A percentile compares a stretch with the other conserved stretches of the same genome.
These are phyloP conservation scores for Chamaedrilus cognettii DNA, from an alignment of 2,888 invertebrate genomes.

Conservation along the genomic window DNA sequence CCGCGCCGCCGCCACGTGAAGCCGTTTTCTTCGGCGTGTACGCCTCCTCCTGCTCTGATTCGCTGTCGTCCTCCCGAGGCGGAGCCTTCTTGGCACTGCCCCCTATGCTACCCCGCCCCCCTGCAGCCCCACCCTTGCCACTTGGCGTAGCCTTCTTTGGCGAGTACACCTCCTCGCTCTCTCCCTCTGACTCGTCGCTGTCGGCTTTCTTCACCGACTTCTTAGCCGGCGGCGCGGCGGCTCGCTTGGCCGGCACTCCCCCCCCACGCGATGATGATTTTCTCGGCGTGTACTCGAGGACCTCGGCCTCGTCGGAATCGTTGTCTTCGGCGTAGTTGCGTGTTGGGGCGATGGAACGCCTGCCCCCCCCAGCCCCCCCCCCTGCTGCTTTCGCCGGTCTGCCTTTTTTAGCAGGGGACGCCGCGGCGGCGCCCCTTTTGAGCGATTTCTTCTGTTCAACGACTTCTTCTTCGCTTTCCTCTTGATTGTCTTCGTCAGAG, in stretches of 20 bases:
- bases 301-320: too few species aligned
- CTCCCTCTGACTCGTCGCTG: slow-evolving; percentile 13
- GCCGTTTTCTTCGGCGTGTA: slow-evolving; percentile 1
- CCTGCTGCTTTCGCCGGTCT: slow-evolving; percentile 5
- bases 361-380: neutral
- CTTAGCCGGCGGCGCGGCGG: too few species aligned
- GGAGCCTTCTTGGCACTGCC: slow-evolving; percentile 21
- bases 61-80: too few species aligned
- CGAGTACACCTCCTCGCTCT: slow-evolving; percentile 14
- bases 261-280: too few species aligned
- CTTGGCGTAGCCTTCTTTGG: slow-evolving; percentile 1
- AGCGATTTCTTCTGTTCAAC: neutral
- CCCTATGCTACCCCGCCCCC: too few species aligned
- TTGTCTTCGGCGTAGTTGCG: slow-evolving; percentile 7
- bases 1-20: neutral
- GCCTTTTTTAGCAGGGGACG: slow-evolving; percentile 2
- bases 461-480: slow-evolving; percentile 6
- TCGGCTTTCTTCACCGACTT: neutral
- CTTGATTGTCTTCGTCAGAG: slow-evolving; percentile 9
- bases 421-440: neutral
- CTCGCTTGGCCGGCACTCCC: too few species aligned
- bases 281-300: too few species aligned
- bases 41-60: neutral
- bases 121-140: slow-evolving; percentile 5
- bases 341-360: too few species aligned